These are phyloP conservation scores for Planococcus citri DNA, from an alignment of 1,140 invertebrate genomes.

Conservation along the genomic window DNA sequence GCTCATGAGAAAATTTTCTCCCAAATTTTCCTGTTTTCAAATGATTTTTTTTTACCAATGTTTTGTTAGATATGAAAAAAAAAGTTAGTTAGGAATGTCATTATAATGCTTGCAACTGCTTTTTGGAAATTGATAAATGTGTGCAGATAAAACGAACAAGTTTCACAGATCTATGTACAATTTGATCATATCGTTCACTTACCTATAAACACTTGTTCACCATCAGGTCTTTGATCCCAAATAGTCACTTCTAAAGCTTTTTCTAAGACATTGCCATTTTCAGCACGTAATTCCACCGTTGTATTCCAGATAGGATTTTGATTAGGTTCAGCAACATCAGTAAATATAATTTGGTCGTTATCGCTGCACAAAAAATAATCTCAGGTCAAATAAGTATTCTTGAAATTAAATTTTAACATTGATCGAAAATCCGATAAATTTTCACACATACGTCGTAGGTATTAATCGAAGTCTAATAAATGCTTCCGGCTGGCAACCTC, in stretches of 20 bases:
- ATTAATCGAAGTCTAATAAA: constrained; percentile 66
- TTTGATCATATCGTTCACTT: constrained; percentile 26
- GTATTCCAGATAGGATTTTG: constrained; percentile 82
- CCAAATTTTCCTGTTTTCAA: too few relatives aligned
- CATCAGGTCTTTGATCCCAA: constrained; percentile 72
- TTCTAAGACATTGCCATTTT: constrained; percentile 51
- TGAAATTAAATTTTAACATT: not conserved
- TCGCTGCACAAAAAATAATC: constrained; percentile 40
- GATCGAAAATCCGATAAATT: too few relatives aligned
- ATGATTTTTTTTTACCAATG: too few relatives aligned
- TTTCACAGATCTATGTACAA: too few relatives aligned
- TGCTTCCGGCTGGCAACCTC: constrained; percentile 60
- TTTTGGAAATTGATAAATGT: too few relatives aligned
- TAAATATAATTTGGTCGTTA: constrained; percentile 56
- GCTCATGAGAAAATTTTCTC: too few relatives aligned
- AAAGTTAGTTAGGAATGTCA: too few relatives aligned
- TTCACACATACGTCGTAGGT: constrained; percentile 55
- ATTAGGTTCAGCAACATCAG: constrained; percentile 64
- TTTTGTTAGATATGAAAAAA: too few relatives aligned
- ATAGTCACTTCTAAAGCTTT: constrained; percentile 69
- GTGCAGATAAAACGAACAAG: too few relatives aligned
- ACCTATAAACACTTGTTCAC: constrained; percentile 67
- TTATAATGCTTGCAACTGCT: too few relatives aligned
- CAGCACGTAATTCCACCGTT: constrained; percentile 67
- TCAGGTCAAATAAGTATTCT: not conserved